A percentile compares a stretch with the other conserved stretches of the same genome.
These are phyloP conservation scores for Sminthurinus aureus DNA, from an alignment of 2,888 invertebrate genomes.

Conservation along the genomic window DNA sequence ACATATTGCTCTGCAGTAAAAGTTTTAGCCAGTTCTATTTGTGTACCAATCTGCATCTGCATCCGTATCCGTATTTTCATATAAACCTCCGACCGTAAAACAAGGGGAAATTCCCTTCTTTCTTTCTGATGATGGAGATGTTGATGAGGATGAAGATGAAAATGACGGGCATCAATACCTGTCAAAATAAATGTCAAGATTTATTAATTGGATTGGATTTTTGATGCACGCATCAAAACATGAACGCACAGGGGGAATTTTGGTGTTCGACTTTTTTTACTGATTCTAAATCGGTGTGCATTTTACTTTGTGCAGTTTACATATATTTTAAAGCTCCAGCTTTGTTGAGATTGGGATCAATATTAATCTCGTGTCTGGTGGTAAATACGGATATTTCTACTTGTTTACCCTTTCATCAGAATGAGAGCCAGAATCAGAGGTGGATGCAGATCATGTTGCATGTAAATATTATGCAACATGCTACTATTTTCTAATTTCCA, in stretches of 20 bases:
- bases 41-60: too few species aligned
- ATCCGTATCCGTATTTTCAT: too few species aligned
- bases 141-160: neutral
- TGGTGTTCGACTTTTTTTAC: too few species aligned
- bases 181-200: conserved; percentile 19
- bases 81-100: too few species aligned
- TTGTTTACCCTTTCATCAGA: neutral
- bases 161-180: conserved; percentile 30
- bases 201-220: neutral
- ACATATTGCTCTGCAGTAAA: too few species aligned
- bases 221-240: neutral
- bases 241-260: neutral
- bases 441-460: too few species aligned
- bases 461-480: neutral
- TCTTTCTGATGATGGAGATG: neutral
- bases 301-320: too few species aligned
- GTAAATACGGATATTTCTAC: neutral
- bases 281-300: too few species aligned
- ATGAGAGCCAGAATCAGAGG: neutral
- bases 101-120: neutral
- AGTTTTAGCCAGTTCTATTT: too few species aligned
- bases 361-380: neutral
- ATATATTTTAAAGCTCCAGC: too few species aligned
- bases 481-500: neutral
- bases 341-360: neutral